Conservation (phyloP, 2,888 invertebrate genomes). For the Zelleria hepariella region DNA sequence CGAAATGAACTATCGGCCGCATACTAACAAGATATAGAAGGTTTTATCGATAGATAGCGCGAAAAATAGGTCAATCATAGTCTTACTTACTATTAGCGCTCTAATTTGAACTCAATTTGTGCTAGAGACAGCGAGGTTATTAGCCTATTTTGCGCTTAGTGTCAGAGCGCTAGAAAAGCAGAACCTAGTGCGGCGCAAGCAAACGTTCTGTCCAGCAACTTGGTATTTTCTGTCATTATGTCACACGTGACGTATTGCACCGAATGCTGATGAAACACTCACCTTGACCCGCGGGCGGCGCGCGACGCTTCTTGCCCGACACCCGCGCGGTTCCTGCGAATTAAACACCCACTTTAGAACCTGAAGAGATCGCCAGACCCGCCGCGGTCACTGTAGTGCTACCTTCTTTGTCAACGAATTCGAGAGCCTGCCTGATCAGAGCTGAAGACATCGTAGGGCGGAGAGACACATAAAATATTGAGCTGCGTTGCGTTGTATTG, state of each 20-base stretch:
- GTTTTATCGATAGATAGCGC: not conserved
- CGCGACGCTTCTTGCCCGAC: conserved; percentile 34
- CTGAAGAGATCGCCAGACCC: not conserved
- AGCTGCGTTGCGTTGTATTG: not conserved
- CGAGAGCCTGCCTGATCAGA: conserved; percentile 69
- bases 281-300: conserved; percentile 44
- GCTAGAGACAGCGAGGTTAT: no score
- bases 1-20: not conserved
- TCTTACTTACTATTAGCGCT: no score
- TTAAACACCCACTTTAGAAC: conserved; percentile 10
- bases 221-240: not conserved
- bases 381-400: not conserved
- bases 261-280: conserved; percentile 12
- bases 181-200: not conserved
- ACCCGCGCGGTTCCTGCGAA: conserved; percentile 41
- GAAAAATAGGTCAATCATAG: not conserved
- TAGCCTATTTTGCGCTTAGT: no score
- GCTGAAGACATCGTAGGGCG: conserved; percentile 69
- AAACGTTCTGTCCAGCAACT: not conserved
- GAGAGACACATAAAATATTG: not conserved
- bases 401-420: conserved; percentile 66
- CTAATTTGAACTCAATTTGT: no score
- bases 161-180: no score
- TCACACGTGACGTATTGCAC: not conserved
- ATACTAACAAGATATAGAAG: not conserved